A percentile compares a stretch with the other conserved stretches of the same genome.
phyloP scores from a whole-genome alignment of 2,888 invertebrate genomes.

The Apamea sordens region DNA sequence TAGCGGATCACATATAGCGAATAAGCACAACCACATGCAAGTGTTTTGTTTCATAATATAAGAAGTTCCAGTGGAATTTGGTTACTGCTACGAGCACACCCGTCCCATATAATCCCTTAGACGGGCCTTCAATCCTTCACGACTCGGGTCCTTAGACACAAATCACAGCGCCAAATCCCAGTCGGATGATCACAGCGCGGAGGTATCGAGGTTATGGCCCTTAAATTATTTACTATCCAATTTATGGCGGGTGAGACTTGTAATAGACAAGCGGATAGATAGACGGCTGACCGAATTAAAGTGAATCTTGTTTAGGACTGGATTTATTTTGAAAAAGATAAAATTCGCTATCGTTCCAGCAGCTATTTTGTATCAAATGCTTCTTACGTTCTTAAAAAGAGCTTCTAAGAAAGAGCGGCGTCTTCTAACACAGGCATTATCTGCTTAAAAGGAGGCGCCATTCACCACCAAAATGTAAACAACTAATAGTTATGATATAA shows the following conservation, averaged over 20 bases:
- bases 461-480: too few species aligned
- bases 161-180: constrained; percentile 38
- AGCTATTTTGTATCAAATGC: not conserved
- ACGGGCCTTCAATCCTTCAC: constrained; percentile 8
- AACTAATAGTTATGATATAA: too few species aligned
- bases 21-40: not conserved
- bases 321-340: constrained; percentile 21
- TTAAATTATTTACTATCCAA: constrained; percentile 52
- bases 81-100: not conserved
- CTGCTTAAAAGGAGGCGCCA: too few species aligned
- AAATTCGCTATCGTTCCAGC: not conserved
- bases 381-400: too few species aligned
- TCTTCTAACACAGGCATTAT: too few species aligned
- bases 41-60: not conserved
- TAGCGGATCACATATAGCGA: not conserved
- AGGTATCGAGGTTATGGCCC: constrained; percentile 22
- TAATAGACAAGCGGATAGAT: constrained; percentile 59
- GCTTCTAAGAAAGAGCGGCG: too few species aligned
- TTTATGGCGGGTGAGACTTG: constrained; percentile 40
- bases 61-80: not conserved
- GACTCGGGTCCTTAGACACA: constrained; percentile 10
- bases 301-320: constrained; percentile 5
- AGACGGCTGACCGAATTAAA: constrained; percentile 18
- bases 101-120: not conserved
- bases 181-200: constrained; percentile 12